Percentiles rank a stretch among this genome's conserved stretches.
Conservation (phyloP, 2,888 invertebrate genomes). For the Agrenia bidenticulata region DNA sequence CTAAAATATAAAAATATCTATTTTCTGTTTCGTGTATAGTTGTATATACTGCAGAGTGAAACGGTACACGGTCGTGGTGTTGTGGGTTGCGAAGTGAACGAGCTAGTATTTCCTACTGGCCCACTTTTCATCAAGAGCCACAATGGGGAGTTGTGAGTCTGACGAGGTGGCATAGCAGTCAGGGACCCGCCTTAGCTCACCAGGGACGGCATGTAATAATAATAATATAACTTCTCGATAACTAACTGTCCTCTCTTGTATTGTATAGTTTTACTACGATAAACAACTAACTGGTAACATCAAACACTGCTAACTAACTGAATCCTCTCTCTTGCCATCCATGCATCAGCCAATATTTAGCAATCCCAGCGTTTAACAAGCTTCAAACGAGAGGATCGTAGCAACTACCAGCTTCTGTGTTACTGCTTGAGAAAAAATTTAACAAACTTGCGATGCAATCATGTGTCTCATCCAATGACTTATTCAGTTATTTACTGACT, state of each 20-base stretch:
- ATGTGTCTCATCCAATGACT: too few species aligned
- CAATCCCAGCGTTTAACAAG: too few species aligned
- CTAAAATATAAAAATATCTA: too few species aligned
- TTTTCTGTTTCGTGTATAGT: neutral
- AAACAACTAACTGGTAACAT: neutral
- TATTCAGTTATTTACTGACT: too few species aligned
- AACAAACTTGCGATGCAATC: too few species aligned
- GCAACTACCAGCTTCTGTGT: too few species aligned
- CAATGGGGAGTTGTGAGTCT: constrained; percentile 38
- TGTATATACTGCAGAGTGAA: neutral
- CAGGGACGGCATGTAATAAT: constrained; percentile 1
- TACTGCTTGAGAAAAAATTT: too few species aligned
- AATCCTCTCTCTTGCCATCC: too few species aligned
- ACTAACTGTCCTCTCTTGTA: too few species aligned
- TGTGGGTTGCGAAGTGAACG: constrained; percentile 27
- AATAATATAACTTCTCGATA: neutral
- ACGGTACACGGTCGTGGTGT: neutral
- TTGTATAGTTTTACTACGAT: neutral
- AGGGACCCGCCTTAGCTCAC: constrained; percentile 9
- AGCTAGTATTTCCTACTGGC: constrained; percentile 54
- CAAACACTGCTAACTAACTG: neutral
- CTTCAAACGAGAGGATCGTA: too few species aligned
- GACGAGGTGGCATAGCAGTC: neutral
- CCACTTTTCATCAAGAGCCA: constrained; percentile 49
- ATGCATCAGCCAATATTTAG: too few species aligned